phyloP scores from a whole-genome alignment of 2,113 vertebrate species.

The Taxidea taxus region DNA sequence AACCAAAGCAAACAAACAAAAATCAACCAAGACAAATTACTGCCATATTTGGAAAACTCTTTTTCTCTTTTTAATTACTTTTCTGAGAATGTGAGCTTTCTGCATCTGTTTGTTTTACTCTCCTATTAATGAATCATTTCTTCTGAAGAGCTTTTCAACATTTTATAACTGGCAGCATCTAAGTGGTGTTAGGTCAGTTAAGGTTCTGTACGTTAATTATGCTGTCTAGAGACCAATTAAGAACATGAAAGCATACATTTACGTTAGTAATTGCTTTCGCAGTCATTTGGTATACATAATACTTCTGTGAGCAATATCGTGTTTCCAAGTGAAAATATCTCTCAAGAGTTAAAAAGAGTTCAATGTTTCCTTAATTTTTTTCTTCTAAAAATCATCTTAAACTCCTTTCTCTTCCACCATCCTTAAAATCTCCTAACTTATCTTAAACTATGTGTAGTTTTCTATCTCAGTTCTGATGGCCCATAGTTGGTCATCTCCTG shows the following conservation, averaged over 20 bases:
- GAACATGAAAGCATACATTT: neutral
- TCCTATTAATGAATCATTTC: neutral
- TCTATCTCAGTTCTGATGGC: neutral
- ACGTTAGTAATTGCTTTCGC: neutral
- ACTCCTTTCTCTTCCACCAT: neutral
- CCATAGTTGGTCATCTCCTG: neutral
- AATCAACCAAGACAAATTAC: neutral
- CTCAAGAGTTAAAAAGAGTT: neutral
- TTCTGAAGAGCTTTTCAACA: neutral
- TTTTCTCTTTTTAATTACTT: neutral
- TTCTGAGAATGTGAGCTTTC: neutral
- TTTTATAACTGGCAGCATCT: neutral
- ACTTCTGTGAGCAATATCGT: neutral
- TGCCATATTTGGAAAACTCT: neutral
- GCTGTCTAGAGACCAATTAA: neutral
- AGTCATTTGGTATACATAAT: neutral
- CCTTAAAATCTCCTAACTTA: neutral
- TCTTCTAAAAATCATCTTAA: neutral
- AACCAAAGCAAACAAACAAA: neutral
- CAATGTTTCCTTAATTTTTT: neutral
- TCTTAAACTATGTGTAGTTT: neutral
- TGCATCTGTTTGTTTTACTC: neutral
- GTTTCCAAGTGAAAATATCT: neutral
- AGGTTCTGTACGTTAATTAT: neutral
- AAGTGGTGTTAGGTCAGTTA: neutral